Base-by-base conservation (phyloP, 2,113 vertebrate species). In the Dendropsophus ebraccatus region DNA sequence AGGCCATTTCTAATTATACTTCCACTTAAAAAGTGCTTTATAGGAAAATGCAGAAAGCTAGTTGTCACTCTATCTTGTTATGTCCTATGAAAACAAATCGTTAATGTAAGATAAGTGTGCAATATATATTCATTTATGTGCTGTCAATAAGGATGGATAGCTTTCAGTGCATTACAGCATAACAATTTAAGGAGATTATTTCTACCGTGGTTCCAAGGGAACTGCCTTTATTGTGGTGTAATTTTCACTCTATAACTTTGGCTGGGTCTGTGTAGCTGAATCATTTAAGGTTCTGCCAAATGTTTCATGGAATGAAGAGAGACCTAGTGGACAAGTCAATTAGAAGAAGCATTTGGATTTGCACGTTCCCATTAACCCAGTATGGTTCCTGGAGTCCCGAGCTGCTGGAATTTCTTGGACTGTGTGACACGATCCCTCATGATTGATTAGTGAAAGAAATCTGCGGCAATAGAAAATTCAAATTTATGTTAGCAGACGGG, bases 401-500 rank as follows among this genome's bases (percentile, higher is more conserved):
- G 58, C 56, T 74, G 83, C 28, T 23, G 52, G n/a, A 67, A 77
- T 77, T 28, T 62, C 73, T 84, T 77, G 21, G 56, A 47, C 56
- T 81, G 49, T 77, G 56, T 80, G 84, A 86, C 84, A 72, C 60
- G 84, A 81, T 86, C 76, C 65, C 28, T 32, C 19, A 32, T 86
- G 84, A 80, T 86, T 86, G 76, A 86, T 80, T 72, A 80, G 76
- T 23, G 47, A 67, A 80, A 78, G 52, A 86, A 86, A 80, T 81
- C 58, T 54, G 74, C 72, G 49, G 84, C 62, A 80, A 28, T 76
- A 86, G 52, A 86, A 86, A 86, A 73, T 72, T 56, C 67, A 47
- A 37, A 73, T 86, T 49, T 72, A 80, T 86, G 62, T 60, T 69
- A 52, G 65, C 50, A 86, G 35, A 72, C 72, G 84, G 84, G 41